Percentiles rank a stretch among this genome's conserved stretches.
Conservation (phyloP, 2,113 vertebrate genomes). For the Tautogolabrus adspersus region DNA sequence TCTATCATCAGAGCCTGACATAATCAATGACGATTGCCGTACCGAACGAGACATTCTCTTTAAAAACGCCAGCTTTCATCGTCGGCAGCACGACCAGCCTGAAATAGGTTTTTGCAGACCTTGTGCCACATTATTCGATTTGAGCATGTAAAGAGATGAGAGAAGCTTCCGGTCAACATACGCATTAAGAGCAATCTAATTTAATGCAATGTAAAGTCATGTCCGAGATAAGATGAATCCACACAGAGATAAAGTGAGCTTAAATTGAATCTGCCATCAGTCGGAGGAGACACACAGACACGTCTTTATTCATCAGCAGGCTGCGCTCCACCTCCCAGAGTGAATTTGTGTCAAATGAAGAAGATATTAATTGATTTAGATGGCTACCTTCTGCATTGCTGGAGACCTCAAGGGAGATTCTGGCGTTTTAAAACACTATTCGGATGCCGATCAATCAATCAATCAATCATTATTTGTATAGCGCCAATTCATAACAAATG, state of each 20-base stretch:
- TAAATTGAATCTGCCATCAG: slow-evolving; percentile 69
- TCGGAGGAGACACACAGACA: slow-evolving; percentile 18
- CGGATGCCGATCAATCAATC: no score
- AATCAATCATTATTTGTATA: no score
- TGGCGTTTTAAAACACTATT: neutral
- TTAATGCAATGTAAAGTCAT: slow-evolving; percentile 63
- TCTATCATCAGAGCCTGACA: slow-evolving; percentile 44
- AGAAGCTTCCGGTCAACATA: slow-evolving; percentile 28
- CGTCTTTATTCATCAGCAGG: slow-evolving; percentile 21
- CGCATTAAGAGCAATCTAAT: slow-evolving; percentile 58
- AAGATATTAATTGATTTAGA: slow-evolving; percentile 64
- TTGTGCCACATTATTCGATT: slow-evolving; percentile 36
- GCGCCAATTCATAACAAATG: no score
- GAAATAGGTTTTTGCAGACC: slow-evolving; percentile 45
- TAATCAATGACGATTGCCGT: slow-evolving; percentile 59
- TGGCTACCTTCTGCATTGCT: slow-evolving; percentile 6
- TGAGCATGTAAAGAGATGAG: slow-evolving; percentile 47
- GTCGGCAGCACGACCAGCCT: neutral
- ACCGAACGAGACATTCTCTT: slow-evolving; percentile 29
- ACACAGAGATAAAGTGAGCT: slow-evolving; percentile 56
- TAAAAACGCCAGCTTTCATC: slow-evolving; percentile 26
- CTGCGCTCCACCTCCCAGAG: slow-evolving; percentile 1
- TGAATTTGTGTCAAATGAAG: slow-evolving; percentile 43
- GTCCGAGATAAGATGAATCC: slow-evolving; percentile 67
- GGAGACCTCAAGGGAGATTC: slow-evolving; percentile 18